Base-by-base conservation (phyloP, 2,113 vertebrate genomes). In the Misgurnus anguillicaudatus region DNA sequence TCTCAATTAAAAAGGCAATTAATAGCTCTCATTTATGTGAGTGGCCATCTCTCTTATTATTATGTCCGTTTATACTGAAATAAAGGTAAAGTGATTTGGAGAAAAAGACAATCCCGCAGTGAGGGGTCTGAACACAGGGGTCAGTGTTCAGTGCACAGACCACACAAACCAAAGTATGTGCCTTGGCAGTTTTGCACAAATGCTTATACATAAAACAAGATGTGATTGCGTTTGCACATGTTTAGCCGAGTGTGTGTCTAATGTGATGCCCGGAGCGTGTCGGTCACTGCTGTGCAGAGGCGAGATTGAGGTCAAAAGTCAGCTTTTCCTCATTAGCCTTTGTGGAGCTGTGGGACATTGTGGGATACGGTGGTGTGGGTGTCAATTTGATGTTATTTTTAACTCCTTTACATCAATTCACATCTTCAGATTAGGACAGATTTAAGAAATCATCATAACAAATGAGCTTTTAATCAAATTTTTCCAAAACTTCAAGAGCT, bases 161-260 rank as follows among this genome's bases (percentile, higher is more conserved):
- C 61, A 3, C 73, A 64, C 58, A 75, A 64, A 75, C 61, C 60
- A 36, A 39, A 64, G 60, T 60, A 75, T 42, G 38, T 64, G 60
- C 9, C 73, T 62, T 6, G n/a, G 55, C 17, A 11, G 61, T 74
- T 74, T 74, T 62, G 45, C 60, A 48, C 73, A 63, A 64, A 75
- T 31, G 24, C 42, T 75, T 60, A 75, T 75, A 42, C 73, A 75
- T 75, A 19, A 75, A 75, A 75, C 60, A 75, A n/a, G 9, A 61
- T 45, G 71, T 5, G 73, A 9, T 60, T 75, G 41, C 64, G 60
- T 19, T 31, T 39, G 24, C 16, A 64, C 38, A 24, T 64, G 19
- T 72, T 24, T 72, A 14, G 1, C 42, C 48, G n/a, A n/a, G 53
- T 58, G 38, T 13, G 13, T 47, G 57, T 62, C 38, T n/a, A 57